Base-by-base conservation (phyloP, 1,140 invertebrate genomes). In the Lysiphlebus fabarum region DNA sequence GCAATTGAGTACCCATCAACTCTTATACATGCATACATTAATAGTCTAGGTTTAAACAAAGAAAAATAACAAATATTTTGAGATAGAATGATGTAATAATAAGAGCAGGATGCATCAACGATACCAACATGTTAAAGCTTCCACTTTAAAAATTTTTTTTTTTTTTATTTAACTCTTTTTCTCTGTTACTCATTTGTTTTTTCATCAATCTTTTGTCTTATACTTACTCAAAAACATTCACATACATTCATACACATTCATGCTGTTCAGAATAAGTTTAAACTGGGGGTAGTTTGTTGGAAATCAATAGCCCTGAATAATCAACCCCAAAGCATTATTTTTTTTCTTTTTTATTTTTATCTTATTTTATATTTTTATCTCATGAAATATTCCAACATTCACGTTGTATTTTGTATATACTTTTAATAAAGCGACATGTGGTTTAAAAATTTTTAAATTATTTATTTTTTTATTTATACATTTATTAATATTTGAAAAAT, bases 261-360 rank as follows among this genome's bases (percentile, higher is more conserved):
- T 72, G 65, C 61, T 64, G 65, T 36, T 58, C 38, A 14, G 44
- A 56, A 49, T 50, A 67, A 67, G 65, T 62, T 67, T 67, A 64
- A 71, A 67, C 65, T 1, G 17, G 68, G 70, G 66, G 69, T 67
- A 72, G 66, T 61, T 74, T 71, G 74, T 75, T 76, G 71, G 74
- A 74, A 76, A 76, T 76, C 74, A 76, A 76, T 75, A 76, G 73
- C 74, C 74, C 69, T 76, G 74, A 76, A 76, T 76, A 75, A 76
- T 76, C 72, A 76, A 76, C 71, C 74, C 73, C 71, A 71, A 76
- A 69, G 70, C 70, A 72, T 66, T 67, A 72, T 67, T 68, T 53
- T 40, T 6, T 6, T 41, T 40, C 8, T 40, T 53, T 5, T 0
- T 6, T 12, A 4, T 47, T 7, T 11, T 6, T 9, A 47, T 47